These are phyloP conservation scores for Megamerina dolium DNA, from an alignment of 2,888 invertebrate genomes.

Conservation along the genomic window DNA sequence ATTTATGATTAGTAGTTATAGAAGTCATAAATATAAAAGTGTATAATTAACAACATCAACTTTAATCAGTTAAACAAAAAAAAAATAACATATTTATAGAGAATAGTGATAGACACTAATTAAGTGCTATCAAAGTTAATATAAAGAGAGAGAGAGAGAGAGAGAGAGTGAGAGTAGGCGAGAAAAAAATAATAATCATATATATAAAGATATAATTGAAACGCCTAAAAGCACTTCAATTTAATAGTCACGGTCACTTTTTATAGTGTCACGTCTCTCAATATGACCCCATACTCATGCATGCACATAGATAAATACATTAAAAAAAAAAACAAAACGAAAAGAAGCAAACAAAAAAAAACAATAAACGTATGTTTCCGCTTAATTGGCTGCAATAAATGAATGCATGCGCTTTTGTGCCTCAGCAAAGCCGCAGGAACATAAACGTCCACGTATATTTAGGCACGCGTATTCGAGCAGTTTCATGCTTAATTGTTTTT, in stretches of 20 bases:
- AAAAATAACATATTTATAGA: too few relatives aligned
- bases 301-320: too few relatives aligned
- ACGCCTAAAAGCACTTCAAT: conserved; percentile 1
- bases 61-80: too few relatives aligned
- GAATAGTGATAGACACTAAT: too few relatives aligned
- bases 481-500: conserved; percentile 8
- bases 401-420: conserved; percentile 9
- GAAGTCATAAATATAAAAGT: too few relatives aligned
- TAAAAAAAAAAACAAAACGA: conserved; percentile 5
- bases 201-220: conserved; percentile 13
- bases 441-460: conserved; percentile 12
- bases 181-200: too few relatives aligned
- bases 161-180: too few relatives aligned
- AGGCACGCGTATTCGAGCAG: conserved; percentile 4
- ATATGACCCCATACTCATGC: conserved; percentile 5
- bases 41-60: too few relatives aligned
- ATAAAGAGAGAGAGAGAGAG: too few relatives aligned
- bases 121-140: too few relatives aligned
- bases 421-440: too few relatives aligned
- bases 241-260: conserved; percentile 9
- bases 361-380: conserved; percentile 4
- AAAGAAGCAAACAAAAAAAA: conserved; percentile 3
- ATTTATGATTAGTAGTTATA: too few relatives aligned
- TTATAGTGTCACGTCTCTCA: conserved; percentile 15
- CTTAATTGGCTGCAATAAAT: conserved; percentile 10